These are phyloP conservation scores for Arvicanthis niloticus DNA, from an alignment of 2,113 vertebrate species.

Conservation along the genomic window DNA sequence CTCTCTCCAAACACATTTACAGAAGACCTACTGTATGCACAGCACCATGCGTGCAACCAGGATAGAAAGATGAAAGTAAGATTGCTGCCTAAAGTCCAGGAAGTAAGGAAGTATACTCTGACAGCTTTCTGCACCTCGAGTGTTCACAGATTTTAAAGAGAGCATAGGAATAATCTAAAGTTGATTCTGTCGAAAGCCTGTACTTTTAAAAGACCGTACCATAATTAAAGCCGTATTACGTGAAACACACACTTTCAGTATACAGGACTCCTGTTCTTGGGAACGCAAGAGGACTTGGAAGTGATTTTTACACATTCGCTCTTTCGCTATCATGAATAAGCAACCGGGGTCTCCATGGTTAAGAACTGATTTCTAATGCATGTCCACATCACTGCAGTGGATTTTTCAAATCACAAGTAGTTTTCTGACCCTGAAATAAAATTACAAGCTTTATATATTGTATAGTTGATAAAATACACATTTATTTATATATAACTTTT, in stretches of 20 bases:
- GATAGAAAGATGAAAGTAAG: not conserved
- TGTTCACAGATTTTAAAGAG: not conserved
- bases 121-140: not conserved
- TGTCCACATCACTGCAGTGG: not conserved
- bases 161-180: not conserved
- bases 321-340: conserved; percentile 17
- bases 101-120: not conserved
- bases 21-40: not conserved
- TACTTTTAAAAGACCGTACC: not conserved
- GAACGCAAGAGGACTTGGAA: not conserved
- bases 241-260: not conserved
- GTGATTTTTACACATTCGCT: not conserved
- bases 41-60: not conserved
- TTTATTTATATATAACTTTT: not conserved
- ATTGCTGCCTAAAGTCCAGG: not conserved
- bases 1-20: not conserved
- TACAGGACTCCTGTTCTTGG: not conserved
- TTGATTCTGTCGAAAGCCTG: not conserved
- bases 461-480: not conserved
- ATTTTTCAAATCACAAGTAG: conserved; percentile 66
- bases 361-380: conserved; percentile 56
- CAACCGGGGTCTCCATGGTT: not conserved
- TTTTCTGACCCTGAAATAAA: conserved; percentile 59
- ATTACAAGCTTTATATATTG: not conserved
- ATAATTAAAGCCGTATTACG: not conserved